phyloP scores from a whole-genome alignment of 2,797 vertebrate genomes.

The Helarctos malayanus region DNA sequence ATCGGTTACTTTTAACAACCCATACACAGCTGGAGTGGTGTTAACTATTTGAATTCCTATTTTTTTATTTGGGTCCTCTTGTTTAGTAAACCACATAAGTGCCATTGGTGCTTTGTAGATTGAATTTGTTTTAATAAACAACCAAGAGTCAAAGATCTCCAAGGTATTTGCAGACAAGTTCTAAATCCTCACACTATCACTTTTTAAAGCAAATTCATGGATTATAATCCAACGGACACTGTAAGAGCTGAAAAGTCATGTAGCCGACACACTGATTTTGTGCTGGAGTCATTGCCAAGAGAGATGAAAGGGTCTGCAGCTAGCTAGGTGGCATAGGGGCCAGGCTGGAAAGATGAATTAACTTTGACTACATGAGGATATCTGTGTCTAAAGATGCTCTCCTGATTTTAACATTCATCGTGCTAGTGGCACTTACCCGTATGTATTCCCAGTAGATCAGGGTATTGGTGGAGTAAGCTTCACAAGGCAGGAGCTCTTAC shows the following conservation, averaged over 20 bases:
- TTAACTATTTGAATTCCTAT: background rate
- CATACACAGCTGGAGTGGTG: background rate
- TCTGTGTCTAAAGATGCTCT: background rate
- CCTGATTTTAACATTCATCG: background rate
- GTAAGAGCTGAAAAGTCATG: background rate
- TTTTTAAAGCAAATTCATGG: background rate
- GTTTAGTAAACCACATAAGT: background rate
- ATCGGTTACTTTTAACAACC: background rate
- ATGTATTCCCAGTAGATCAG: background rate
- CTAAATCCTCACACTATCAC: background rate
- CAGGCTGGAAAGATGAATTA: constrained; percentile 14
- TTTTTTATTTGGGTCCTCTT: background rate
- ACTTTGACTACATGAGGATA: background rate
- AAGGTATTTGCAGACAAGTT: background rate
- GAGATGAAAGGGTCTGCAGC: background rate
- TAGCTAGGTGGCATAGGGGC: background rate
- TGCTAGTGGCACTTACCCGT: background rate
- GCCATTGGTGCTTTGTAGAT: background rate
- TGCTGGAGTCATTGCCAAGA: background rate
- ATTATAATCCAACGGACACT: background rate
- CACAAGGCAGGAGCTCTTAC: background rate
- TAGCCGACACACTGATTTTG: background rate
- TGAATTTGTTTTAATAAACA: constrained; percentile 9
- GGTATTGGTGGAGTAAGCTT: background rate
- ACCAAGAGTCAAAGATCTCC: background rate